phyloP scores from a whole-genome alignment of 1,140 invertebrate species.

The Maniola jurtina region DNA sequence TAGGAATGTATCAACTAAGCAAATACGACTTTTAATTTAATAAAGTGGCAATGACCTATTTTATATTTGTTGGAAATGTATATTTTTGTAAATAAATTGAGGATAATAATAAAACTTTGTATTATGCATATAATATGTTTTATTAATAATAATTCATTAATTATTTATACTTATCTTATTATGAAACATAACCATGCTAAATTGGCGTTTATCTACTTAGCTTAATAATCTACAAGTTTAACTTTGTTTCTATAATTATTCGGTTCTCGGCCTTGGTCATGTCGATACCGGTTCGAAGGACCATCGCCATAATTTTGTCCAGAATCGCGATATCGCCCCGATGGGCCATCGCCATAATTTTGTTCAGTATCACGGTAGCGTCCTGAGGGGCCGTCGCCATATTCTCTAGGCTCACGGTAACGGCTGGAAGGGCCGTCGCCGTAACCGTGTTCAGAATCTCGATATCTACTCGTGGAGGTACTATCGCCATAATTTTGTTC shows the following conservation, averaged over 20 bases:
- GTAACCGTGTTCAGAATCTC: slow-evolving; percentile 15
- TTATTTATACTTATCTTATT: slow-evolving; percentile 37
- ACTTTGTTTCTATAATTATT: slow-evolving; percentile 46
- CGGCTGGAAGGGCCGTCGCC: slow-evolving; percentile 22
- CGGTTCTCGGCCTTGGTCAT: slow-evolving; percentile 21
- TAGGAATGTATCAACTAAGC: not conserved
- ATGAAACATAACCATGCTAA: slow-evolving; percentile 31
- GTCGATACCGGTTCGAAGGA: slow-evolving; percentile 20
- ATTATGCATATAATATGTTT: slow-evolving; percentile 24
- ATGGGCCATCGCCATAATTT: slow-evolving; percentile 21
- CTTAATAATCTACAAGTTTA: slow-evolving; percentile 66
- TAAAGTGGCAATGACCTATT: no score
- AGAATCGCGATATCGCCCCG: slow-evolving; percentile 16
- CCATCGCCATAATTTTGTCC: slow-evolving; percentile 23
- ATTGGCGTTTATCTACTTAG: slow-evolving; percentile 14
- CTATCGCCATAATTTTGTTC: slow-evolving; percentile 26
- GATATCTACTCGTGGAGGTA: slow-evolving; percentile 22
- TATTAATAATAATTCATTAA: not conserved
- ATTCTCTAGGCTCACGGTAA: slow-evolving; percentile 11
- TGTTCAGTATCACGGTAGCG: slow-evolving; percentile 20
- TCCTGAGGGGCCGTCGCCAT: not conserved
- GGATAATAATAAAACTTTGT: slow-evolving; percentile 23
- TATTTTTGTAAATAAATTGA: slow-evolving; percentile 10
- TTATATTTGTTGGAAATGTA: not conserved
- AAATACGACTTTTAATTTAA: not conserved